These are phyloP conservation scores for Leucophenga maculata DNA, from an alignment of 2,888 invertebrate species.

Conservation along the genomic window DNA sequence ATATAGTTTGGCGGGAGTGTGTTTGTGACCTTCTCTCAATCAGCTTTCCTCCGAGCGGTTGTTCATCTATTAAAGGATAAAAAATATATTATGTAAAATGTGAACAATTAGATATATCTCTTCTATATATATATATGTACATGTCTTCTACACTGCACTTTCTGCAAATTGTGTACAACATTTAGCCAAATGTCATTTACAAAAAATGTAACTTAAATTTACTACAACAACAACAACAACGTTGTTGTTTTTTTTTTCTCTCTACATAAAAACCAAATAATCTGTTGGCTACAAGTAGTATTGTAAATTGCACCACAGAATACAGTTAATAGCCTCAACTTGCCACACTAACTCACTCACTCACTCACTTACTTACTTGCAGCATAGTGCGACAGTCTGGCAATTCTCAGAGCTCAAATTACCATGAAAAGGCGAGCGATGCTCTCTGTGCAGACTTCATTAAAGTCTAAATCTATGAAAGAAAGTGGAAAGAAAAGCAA, in stretches of 20 bases:
- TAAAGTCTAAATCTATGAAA: background rate
- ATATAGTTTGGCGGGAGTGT: too few species aligned
- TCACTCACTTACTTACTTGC: background rate
- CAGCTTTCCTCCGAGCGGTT: too few species aligned
- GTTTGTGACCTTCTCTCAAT: too few species aligned
- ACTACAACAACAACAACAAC: too few species aligned
- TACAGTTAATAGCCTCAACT: too few species aligned
- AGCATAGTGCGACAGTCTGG: background rate
- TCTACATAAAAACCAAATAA: background rate
- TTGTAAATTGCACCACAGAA: too few species aligned
- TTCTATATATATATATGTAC: too few species aligned
- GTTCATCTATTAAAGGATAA: too few species aligned
- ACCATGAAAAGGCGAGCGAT: slow-evolving; percentile 4
- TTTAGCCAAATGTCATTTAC: background rate
- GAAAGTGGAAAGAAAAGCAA: background rate
- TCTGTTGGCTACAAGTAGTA: background rate
- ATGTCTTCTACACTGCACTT: background rate
- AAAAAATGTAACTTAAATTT: background rate
- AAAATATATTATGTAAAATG: too few species aligned
- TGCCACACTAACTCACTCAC: too few species aligned
- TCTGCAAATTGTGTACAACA: slow-evolving; percentile 4
- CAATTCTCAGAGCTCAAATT: slow-evolving; percentile 4
- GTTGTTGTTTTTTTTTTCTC: too few species aligned
- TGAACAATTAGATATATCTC: too few species aligned
- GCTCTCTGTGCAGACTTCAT: background rate